Percentiles rank a stretch among this genome's conserved stretches.
phyloP scores from a whole-genome alignment of 2,113 vertebrate species.

The Alexandromys fortis region DNA sequence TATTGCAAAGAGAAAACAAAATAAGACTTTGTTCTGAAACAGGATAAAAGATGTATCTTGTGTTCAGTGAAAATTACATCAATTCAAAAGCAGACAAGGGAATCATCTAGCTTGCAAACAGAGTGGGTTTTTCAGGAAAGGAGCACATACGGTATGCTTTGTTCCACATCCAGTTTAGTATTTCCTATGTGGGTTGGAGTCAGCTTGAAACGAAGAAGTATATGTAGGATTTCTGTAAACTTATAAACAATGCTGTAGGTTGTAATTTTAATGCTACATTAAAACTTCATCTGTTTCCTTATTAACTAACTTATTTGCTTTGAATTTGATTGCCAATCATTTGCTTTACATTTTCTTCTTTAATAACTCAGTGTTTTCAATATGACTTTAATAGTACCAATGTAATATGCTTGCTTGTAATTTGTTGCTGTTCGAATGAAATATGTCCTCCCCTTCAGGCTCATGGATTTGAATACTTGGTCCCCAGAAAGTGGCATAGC shows the following conservation, averaged over 20 bases:
- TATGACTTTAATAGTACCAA: neutral
- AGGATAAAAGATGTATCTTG: conserved; percentile 49
- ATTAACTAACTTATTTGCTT: neutral
- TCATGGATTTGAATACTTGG: neutral
- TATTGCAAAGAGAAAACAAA: conserved; percentile 65
- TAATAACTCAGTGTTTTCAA: neutral
- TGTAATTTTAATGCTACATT: conserved; percentile 28
- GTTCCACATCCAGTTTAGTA: neutral
- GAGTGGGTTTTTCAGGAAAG: neutral
- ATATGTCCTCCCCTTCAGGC: neutral
- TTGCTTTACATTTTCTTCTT: conserved; percentile 1
- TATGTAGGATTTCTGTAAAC: neutral
- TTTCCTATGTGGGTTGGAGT: neutral
- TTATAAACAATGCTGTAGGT: neutral
- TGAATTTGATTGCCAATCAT: neutral
- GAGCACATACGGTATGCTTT: neutral
- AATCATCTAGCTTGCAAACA: conserved; percentile 45
- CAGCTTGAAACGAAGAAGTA: neutral
- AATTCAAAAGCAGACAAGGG: conserved; percentile 52
- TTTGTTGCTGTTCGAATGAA: neutral
- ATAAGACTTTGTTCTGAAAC: conserved; percentile 62
- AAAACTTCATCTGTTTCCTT: neutral
- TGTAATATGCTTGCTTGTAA: neutral
- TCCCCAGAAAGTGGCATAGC: accelerated
- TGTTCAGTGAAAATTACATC: conserved; percentile 65